Percentiles rank a stretch among this genome's conserved stretches.
Conservation (phyloP, 1,140 invertebrate genomes). For the Zaprionus davidi region DNA sequence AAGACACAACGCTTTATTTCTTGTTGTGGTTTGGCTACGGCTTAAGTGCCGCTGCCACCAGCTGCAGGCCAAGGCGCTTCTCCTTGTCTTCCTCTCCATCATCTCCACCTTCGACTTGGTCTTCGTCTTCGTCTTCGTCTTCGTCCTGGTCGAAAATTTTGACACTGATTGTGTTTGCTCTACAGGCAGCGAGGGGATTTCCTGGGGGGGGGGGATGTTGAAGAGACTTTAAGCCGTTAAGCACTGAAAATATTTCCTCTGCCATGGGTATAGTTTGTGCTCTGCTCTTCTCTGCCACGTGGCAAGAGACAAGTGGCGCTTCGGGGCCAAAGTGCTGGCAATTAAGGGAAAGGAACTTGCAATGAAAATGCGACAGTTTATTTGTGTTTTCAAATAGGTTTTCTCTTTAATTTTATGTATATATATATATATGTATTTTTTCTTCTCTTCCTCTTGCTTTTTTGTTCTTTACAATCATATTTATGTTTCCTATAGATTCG, state of each 20-base stretch:
- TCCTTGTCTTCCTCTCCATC: conserved; percentile 16
- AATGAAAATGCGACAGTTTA: conserved; percentile 34
- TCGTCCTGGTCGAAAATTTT: conserved; percentile 63
- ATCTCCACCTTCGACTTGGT: conserved; percentile 2
- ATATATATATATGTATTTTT: conserved; percentile 25
- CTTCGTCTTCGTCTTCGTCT: conserved; percentile 41
- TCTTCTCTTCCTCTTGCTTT: conserved; percentile 13
- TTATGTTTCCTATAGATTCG: conserved; percentile 36
- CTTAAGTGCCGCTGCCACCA: conserved; percentile 53
- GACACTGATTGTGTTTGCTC: conserved; percentile 77
- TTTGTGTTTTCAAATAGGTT: conserved; percentile 36
- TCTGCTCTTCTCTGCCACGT: conserved; percentile 9
- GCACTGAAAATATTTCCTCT: conserved; percentile 68
- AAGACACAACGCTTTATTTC: conserved; percentile 76
- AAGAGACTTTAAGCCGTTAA: conserved; percentile 61
- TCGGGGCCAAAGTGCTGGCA: conserved; percentile 42
- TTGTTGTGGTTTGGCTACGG: conserved; percentile 62
- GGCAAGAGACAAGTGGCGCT: conserved; percentile 37
- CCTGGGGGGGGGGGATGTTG: not conserved
- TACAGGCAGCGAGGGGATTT: conserved; percentile 17
- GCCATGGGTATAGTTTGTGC: conserved; percentile 34
- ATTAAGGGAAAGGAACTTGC: conserved; percentile 35
- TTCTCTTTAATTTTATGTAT: conserved; percentile 53
- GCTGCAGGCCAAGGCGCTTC: conserved; percentile 16
- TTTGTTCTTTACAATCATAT: conserved; percentile 60